Conservation (phyloP, 2,888 invertebrate genomes). For the Ormyrus nitidulus region DNA sequence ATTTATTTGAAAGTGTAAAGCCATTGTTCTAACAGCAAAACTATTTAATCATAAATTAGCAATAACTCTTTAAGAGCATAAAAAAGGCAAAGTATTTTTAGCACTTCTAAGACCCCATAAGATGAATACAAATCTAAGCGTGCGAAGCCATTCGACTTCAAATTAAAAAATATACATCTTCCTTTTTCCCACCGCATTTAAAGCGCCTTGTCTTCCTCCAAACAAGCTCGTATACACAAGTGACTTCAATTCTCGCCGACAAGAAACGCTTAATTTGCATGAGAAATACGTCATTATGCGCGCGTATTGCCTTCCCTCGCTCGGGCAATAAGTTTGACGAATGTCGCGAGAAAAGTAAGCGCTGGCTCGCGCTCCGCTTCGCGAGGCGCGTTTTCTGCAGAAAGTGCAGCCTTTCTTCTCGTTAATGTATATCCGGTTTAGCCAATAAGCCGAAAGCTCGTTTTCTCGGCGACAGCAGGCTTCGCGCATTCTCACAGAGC, state of each 20-base stretch:
- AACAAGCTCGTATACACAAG: slow-evolving; percentile 43
- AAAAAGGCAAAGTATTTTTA: too few species aligned
- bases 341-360: slow-evolving; percentile 30
- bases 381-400: slow-evolving; percentile 28
- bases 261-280: slow-evolving; percentile 49
- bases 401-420: slow-evolving; percentile 42
- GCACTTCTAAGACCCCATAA: neutral
- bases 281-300: slow-evolving; percentile 43
- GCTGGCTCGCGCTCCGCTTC: neutral
- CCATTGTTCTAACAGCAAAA: too few species aligned
- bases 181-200: slow-evolving; percentile 27
- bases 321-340: slow-evolving; percentile 32
- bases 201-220: slow-evolving; percentile 27
- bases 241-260: slow-evolving; percentile 27
- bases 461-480: slow-evolving; percentile 28
- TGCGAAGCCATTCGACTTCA: slow-evolving; percentile 17
- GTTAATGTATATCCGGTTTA: slow-evolving; percentile 48
- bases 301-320: neutral
- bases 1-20: too few species aligned
- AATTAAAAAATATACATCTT: slow-evolving; percentile 39
- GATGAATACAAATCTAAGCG: slow-evolving; percentile 10
- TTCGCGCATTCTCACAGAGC: neutral
- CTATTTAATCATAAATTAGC: too few species aligned
- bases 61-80: too few species aligned
- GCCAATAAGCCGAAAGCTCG: slow-evolving; percentile 48